Evolutionary conservation across 2,888 invertebrate species (phyloP), one percentile per base, ranked within the genome.

Genomic region (Panzeria rudis): DNA sequence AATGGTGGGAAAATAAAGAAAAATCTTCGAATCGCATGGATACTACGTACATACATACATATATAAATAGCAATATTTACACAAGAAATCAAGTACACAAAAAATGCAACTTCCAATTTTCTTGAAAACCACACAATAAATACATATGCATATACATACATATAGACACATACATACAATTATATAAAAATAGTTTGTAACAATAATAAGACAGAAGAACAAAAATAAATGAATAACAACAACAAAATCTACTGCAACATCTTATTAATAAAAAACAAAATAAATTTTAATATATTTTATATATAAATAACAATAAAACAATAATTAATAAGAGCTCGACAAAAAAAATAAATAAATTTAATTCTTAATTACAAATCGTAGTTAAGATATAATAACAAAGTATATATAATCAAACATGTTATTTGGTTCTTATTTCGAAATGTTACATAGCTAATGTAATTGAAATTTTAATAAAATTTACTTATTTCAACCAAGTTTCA

Each of bases 231-330:
- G 38, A 75, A 68, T 9, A 69, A 66, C 35, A 75, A 68, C 11
- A 69, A 66, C 35, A 77, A 76, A 80, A 80, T 80, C 80, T 68
- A 66, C 23, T 44, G 25, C 62, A 71, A 72, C 71, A 50, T 76
- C 80, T 77, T 76, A 77, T 72, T 75, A 52, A 80, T 68, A 79
- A 84, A 75, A 64, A 84, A 50, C 47, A 75, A 83, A 73, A 79
- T 71, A 71, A 71, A 79, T 66, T 84, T 84, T 77, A 84, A 80
- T 84, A 84, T 84, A 84, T 84, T 84, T 84, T 84, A 84, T 84
- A 84, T 76, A 84, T 76, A 84, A 73, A 79, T 50, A 77, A 80
- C 47, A 75, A 69, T 41, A 66, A 76, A 52, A 75, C 62, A 61
- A 69, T 64, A 66, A 82, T 23, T 62, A 72, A 64, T 56, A 84